These are phyloP conservation scores for Cheilosia vernalis DNA, from an alignment of 2,888 invertebrate species.

Conservation along the genomic window DNA sequence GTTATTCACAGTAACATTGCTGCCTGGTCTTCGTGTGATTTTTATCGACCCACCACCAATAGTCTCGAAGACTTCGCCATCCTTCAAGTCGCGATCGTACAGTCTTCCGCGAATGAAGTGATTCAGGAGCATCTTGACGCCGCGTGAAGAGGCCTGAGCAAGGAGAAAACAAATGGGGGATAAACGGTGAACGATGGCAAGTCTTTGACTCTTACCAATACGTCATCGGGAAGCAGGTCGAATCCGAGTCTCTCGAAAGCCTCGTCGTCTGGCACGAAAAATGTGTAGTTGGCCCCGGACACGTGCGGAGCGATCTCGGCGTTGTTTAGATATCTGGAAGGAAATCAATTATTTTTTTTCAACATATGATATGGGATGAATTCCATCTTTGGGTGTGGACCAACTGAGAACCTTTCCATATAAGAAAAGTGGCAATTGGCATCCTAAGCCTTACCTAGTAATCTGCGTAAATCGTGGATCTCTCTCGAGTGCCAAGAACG, in stretches of 20 bases:
- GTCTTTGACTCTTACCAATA: conserved; percentile 78
- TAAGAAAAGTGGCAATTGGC: too few species aligned
- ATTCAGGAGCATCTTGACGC: conserved; percentile 85
- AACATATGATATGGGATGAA: not conserved
- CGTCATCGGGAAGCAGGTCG: conserved; percentile 85
- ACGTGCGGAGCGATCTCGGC: conserved; percentile 86
- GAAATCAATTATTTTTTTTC: not conserved
- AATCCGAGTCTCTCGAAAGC: conserved; percentile 87
- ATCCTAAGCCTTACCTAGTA: conserved; percentile 81
- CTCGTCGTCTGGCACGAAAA: conserved; percentile 88
- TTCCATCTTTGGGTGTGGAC: too few species aligned
- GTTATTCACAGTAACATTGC: conserved; percentile 85
- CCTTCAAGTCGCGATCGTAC: conserved; percentile 85
- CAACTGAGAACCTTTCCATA: too few species aligned
- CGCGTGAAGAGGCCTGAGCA: conserved; percentile 84
- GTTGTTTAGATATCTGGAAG: conserved; percentile 85
- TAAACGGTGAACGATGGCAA: not conserved
- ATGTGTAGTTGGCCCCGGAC: conserved; percentile 87
- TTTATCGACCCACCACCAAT: conserved; percentile 85
- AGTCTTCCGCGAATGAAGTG: conserved; percentile 87
- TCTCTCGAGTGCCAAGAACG: conserved; percentile 86
- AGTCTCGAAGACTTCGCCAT: conserved; percentile 85
- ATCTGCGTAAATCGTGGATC: conserved; percentile 85
- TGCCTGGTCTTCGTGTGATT: conserved; percentile 83
- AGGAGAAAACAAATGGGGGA: conserved; percentile 62